These are phyloP conservation scores for Deroplatys truncata DNA, from an alignment of 2,888 invertebrate genomes.

Conservation along the genomic window DNA sequence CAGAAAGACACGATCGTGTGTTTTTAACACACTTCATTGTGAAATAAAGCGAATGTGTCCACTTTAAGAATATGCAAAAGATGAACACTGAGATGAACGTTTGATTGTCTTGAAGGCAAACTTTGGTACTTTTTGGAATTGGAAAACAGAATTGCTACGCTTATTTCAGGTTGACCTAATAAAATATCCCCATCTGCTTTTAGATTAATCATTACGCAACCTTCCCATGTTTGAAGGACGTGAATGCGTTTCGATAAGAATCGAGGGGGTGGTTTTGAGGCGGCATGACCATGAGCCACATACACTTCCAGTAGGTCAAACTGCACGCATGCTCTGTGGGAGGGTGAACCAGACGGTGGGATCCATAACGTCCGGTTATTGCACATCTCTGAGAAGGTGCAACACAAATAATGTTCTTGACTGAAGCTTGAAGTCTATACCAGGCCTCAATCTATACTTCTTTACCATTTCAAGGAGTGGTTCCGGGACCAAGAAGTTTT, in stretches of 20 bases:
- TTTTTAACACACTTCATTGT: no score
- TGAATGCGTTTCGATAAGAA: not conserved
- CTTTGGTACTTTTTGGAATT: no score
- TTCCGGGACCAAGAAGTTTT: no score
- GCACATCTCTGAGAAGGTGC: not conserved
- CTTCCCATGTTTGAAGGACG: not conserved
- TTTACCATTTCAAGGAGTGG: no score
- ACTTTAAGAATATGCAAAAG: no score
- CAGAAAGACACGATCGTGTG: no score
- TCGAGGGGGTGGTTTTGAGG: not conserved
- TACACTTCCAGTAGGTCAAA: not conserved
- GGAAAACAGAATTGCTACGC: no score
- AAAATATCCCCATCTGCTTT: not conserved
- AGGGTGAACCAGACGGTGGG: not conserved
- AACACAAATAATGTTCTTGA: not conserved
- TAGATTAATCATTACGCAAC: not conserved
- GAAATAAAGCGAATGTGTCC: no score
- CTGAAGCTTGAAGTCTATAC: no score
- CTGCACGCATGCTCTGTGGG: not conserved
- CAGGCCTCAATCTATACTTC: no score
- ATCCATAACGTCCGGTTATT: not conserved
- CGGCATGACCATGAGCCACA: not conserved
- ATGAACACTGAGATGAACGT: no score
- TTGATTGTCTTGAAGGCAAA: no score
- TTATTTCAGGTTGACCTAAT: not conserved